phyloP scores from a whole-genome alignment of 2,888 invertebrate genomes.

The Anodontia alba region DNA sequence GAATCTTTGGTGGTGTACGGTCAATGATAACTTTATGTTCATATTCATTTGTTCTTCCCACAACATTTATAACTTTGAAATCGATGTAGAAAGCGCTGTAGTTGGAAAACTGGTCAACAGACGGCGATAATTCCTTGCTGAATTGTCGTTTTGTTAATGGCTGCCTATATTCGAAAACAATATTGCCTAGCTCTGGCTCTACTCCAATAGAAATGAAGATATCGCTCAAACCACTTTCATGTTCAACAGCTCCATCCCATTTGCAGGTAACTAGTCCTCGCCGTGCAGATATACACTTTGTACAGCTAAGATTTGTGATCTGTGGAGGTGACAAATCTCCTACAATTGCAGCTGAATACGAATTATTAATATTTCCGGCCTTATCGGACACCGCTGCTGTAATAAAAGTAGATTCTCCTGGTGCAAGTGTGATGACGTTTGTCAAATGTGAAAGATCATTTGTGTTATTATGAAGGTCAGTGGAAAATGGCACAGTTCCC shows the following conservation, averaged over 20 bases:
- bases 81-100: slow-evolving; percentile 39
- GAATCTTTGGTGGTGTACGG: slow-evolving; percentile 48
- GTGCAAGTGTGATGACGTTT: slow-evolving; percentile 34
- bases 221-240: slow-evolving; percentile 62
- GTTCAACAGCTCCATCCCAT: slow-evolving; percentile 59
- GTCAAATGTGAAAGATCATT: slow-evolving; percentile 33
- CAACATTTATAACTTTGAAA: slow-evolving; percentile 50
- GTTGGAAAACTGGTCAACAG: slow-evolving; percentile 12
- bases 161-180: slow-evolving; percentile 33
- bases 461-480: slow-evolving; percentile 39
- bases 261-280: slow-evolving; percentile 55
- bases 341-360: slow-evolving; percentile 56
- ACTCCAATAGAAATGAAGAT: slow-evolving; percentile 56
- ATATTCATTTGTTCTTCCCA: slow-evolving; percentile 43
- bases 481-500: slow-evolving; percentile 38
- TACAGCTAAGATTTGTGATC: slow-evolving; percentile 54
- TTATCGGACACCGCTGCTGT: slow-evolving; percentile 55
- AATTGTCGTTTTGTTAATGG: slow-evolving; percentile 27
- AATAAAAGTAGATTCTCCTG: slow-evolving; percentile 61
- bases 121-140: slow-evolving; percentile 33
- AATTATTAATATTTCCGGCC: slow-evolving; percentile 55
- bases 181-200: slow-evolving; percentile 27
- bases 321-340: slow-evolving; percentile 60
- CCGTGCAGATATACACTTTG: slow-evolving; percentile 48
- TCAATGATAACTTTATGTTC: slow-evolving; percentile 54